Evolutionary conservation across 2,113 vertebrate species (phyloP).

Genomic region (Aix galericulata): DNA sequence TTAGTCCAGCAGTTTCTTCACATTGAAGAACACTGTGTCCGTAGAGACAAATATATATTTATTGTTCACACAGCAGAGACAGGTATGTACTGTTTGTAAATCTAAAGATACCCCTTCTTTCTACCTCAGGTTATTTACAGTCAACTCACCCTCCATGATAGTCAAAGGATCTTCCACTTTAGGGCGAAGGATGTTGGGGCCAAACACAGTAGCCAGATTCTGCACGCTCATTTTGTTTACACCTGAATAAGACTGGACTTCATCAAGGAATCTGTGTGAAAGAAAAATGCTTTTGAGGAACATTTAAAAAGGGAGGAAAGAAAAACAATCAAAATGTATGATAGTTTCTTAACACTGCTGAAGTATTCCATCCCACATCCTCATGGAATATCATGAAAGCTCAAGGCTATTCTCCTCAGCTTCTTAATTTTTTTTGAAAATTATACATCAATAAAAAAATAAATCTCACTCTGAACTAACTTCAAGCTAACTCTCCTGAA

Average conservation of each 20-base stretch:
- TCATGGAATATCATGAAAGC: neutral
- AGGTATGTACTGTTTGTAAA: neutral
- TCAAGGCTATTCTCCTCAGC: neutral
- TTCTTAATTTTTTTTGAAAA: neutral
- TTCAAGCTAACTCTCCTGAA: neutral
- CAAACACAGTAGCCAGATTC: constrained; percentile 96
- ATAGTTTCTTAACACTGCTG: neutral
- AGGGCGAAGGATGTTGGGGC: constrained; percentile 94
- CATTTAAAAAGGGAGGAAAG: neutral
- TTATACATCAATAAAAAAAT: neutral
- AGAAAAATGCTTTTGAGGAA: neutral
- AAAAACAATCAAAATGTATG: neutral
- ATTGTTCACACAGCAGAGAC: neutral
- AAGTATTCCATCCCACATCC: neutral
- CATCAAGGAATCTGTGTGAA: constrained; percentile 90
- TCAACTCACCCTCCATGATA: constrained; percentile 93
- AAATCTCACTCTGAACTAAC: neutral
- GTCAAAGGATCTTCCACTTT: constrained; percentile 95
- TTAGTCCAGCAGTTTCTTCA: neutral
- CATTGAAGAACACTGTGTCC: neutral
- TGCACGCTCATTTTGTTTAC: constrained; percentile 98
- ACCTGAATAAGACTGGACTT: constrained; percentile 96
- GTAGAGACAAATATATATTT: neutral
- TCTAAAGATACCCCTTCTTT: neutral
- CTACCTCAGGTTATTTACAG: neutral